A percentile compares a stretch with the other conserved stretches of the same genome.
Evolutionary conservation across 2,113 vertebrate genomes (phyloP).

Genomic region (Parus major): DNA sequence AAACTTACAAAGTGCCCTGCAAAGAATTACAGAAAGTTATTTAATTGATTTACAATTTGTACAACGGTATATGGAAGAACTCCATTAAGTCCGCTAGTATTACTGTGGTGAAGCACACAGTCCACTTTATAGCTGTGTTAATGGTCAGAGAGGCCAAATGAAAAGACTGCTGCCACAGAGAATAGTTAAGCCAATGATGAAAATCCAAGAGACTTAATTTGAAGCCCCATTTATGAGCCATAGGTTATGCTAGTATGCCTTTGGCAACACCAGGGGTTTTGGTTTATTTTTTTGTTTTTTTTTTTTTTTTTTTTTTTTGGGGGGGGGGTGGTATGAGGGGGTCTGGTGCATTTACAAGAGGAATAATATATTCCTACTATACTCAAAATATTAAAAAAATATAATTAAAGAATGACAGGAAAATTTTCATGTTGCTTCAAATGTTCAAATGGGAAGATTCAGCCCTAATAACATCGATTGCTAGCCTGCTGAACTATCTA

Average conservation of each 20-base stretch:
- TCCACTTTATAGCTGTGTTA: background rate
- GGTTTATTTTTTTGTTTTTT: rapidly evolving
- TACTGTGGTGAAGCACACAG: background rate
- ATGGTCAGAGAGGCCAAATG: background rate
- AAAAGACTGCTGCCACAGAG: background rate
- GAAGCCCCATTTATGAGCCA: background rate
- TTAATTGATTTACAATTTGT: background rate
- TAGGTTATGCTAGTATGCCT: background rate
- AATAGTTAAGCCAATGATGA: background rate
- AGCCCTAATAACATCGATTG: background rate
- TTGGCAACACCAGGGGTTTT: background rate
- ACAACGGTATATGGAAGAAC: background rate
- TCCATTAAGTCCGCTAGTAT: background rate
- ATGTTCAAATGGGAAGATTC: background rate
- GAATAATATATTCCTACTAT: background rate
- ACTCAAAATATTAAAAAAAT: background rate
- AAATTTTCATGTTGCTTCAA: background rate
- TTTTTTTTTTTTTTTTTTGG: rapidly evolving
- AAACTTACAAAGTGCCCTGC: background rate
- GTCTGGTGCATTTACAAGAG: background rate
- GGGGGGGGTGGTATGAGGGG: rapidly evolving
- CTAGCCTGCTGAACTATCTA: background rate
- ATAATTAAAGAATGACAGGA: background rate
- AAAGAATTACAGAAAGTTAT: background rate
- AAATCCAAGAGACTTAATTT: background rate